Evolutionary conservation across 2,888 invertebrate species (phyloP), one percentile per base, ranked within the genome.

Genomic region (Trissonchulus latispiculum): DNA sequence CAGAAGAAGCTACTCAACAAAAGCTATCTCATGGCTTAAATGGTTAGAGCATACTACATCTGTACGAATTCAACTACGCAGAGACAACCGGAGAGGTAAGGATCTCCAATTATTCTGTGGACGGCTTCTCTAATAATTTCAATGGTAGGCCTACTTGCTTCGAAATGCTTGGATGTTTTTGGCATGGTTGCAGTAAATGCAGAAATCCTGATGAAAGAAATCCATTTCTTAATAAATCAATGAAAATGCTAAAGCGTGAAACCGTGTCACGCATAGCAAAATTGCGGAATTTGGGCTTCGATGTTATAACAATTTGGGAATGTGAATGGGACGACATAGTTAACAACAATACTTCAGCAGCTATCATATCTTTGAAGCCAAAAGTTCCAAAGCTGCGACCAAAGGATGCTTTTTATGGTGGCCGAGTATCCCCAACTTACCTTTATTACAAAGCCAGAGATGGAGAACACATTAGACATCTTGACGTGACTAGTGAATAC

Each of bases 401-500:
- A 28, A 64, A 64, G 64, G 64, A 64, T 33, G 77, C 77, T n/a
- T 80, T 81, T 70, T 79, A 72, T 75, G 80, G 80, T 1, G 80
- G 80, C 0, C 28, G 80, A 28, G 79, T 78, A 0, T 78, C 78
- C 68, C 77, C 78, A 1, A 74, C 78, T 73, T 73, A 78, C 29
- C 48, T 81, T 2, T 77, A 77, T 48, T 71, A 77, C 59, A 76
- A 78, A 62, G 75, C 72, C 0, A 28, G 71, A 1, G 74, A 32
- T 0, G 73, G 73, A 18, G 78, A 79, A 64, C 66, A 74, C 35
- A 79, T 79, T 3, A 73, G 75, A 15, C 79, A 81, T 68, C 67
- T 77, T 1, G 79, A 80, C 36, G 78, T 80, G 29, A 77, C 76
- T 0, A 75, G 75, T 1, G 36, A 80, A n/a, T 81, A 81, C 71